phyloP scores from a whole-genome alignment of 2,113 vertebrate genomes.

The Aix galericulata region DNA sequence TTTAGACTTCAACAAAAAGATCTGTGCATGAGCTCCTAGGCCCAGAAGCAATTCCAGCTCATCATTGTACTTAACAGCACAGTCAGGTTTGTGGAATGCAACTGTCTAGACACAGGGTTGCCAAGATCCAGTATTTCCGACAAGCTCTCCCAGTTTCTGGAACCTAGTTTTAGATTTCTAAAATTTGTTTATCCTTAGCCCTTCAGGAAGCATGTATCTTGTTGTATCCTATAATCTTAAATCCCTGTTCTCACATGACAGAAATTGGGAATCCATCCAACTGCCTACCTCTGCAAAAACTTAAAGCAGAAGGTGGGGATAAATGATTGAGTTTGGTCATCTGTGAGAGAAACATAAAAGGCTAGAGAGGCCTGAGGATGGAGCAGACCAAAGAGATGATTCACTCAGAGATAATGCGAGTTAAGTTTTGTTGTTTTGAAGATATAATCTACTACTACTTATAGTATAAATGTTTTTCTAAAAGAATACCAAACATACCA shows the following conservation, averaged over 20 bases:
- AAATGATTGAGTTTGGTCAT: background rate
- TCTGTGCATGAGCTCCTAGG: background rate
- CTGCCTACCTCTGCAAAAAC: background rate
- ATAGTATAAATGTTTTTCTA: background rate
- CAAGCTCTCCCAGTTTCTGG: background rate
- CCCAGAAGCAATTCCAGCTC: background rate
- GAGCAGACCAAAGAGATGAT: background rate
- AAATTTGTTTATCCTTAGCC: background rate
- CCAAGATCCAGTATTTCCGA: background rate
- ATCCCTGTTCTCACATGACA: background rate
- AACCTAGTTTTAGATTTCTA: background rate
- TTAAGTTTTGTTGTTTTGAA: background rate
- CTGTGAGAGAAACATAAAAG: background rate
- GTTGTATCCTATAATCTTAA: background rate
- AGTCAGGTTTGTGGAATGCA: background rate
- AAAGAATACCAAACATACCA: background rate
- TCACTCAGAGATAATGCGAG: background rate
- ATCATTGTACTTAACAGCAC: background rate
- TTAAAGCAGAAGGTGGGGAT: background rate
- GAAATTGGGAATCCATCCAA: background rate
- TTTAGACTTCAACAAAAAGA: background rate
- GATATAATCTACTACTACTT: background rate
- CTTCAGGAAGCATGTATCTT: background rate
- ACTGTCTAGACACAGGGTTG: background rate
- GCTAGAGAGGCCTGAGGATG: background rate